Percentiles rank a stretch among this genome's conserved stretches.
Conservation (phyloP, 1,140 invertebrate species). For the Mizuhopecten yessoensis region DNA sequence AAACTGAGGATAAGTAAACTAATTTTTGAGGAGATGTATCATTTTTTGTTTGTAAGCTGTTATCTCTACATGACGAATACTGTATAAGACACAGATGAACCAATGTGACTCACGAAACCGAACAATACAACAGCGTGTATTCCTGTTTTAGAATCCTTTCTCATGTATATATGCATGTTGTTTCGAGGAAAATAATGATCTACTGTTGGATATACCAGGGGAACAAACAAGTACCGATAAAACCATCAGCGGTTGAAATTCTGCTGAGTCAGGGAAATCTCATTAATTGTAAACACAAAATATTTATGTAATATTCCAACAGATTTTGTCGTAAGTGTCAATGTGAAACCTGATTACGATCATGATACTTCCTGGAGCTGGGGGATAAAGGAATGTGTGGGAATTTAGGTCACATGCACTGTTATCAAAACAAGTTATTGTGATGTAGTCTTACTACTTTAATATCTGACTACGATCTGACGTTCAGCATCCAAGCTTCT, state of each 20-base stretch:
- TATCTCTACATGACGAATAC: too few relatives aligned
- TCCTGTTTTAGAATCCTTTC: background rate
- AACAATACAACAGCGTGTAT: background rate
- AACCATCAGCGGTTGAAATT: background rate
- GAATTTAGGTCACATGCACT: background rate
- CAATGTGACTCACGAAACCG: background rate
- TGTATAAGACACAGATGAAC: background rate
- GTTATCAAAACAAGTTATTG: background rate
- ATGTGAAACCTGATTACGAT: background rate
- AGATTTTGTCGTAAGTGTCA: background rate
- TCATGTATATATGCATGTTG: background rate
- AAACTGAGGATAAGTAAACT: too few relatives aligned
- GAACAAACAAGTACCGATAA: background rate
- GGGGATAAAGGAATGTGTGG: background rate
- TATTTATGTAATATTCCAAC: constrained; percentile 10
- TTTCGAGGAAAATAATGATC: background rate
- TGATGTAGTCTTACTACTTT: background rate
- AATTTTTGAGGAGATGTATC: too few relatives aligned
- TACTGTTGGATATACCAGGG: background rate
- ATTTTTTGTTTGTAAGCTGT: too few relatives aligned
- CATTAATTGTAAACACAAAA: background rate
- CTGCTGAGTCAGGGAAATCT: background rate
- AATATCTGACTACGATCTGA: background rate
- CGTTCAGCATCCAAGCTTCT: background rate
- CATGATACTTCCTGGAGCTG: background rate